phyloP scores from a whole-genome alignment of 2,888 invertebrate genomes.

The Rotaria macrura region DNA sequence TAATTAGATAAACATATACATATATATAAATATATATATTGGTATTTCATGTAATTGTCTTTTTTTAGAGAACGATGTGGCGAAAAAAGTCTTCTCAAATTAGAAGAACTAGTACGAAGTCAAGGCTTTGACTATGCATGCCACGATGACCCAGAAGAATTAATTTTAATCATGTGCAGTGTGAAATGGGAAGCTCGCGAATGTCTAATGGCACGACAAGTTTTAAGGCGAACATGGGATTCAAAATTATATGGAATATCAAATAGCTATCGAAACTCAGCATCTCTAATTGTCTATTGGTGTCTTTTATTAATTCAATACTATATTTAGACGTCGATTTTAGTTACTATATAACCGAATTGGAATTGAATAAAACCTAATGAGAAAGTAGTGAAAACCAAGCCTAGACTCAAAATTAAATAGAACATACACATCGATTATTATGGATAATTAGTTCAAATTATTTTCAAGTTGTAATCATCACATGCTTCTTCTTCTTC shows the following conservation, averaged over 20 bases:
- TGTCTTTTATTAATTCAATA: no score
- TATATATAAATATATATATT: no score
- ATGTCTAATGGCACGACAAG: neutral
- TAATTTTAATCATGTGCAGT: neutral
- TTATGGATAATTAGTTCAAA: no score
- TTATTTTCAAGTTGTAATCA: no score
- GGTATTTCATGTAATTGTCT: neutral
- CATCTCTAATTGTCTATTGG: neutral
- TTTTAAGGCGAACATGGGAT: neutral
- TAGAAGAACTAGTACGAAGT: neutral
- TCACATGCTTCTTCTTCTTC: no score
- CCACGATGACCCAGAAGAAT: neutral
- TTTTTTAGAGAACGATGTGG: conserved; percentile 5
- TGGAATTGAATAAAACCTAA: no score
- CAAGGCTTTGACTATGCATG: neutral
- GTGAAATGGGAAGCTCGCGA: neutral
- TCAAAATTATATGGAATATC: neutral
- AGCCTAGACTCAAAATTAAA: no score
- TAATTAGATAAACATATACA: no score
- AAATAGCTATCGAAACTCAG: neutral
- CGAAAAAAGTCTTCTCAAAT: neutral
- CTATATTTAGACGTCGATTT: no score
- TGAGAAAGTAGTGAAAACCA: no score
- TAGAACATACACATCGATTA: no score
- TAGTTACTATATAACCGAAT: no score